These are phyloP conservation scores for Semotilus atromaculatus DNA, from an alignment of 2,797 vertebrate species.

Conservation along the genomic window DNA sequence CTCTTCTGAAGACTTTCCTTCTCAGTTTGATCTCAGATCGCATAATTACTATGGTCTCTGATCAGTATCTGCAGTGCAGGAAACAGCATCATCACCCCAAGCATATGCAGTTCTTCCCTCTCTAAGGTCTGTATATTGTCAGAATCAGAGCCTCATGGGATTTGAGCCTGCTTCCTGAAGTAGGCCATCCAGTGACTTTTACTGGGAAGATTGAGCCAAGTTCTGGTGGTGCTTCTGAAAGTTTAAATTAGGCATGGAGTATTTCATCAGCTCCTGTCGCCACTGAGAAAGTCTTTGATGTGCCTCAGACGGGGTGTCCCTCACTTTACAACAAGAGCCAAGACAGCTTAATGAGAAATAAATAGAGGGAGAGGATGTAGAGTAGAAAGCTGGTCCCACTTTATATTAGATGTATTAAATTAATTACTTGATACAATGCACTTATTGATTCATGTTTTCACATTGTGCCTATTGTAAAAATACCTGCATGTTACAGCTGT, in stretches of 20 bases:
- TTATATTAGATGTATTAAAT: slow-evolving; percentile 1
- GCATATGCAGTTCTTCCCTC: slow-evolving; percentile 18
- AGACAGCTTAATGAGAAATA: slow-evolving; percentile 17
- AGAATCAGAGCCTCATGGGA: slow-evolving; percentile 33
- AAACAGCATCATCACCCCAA: slow-evolving; percentile 14
- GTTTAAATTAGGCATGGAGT: slow-evolving; percentile 51
- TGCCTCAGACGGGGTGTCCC: slow-evolving; percentile 25
- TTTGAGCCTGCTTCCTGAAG: slow-evolving; percentile 46
- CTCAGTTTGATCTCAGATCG: slow-evolving; percentile 18
- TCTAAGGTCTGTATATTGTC: neutral
- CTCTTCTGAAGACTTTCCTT: neutral
- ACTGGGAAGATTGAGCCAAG: slow-evolving; percentile 17
- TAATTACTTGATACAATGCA: neutral
- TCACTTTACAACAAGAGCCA: slow-evolving; percentile 19
- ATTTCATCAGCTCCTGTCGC: slow-evolving; percentile 30
- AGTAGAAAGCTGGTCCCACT: neutral
- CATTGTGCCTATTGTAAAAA: neutral
- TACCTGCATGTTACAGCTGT: neutral
- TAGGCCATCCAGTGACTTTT: slow-evolving; percentile 45
- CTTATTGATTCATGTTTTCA: neutral
- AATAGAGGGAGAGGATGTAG: neutral
- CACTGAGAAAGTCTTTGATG: slow-evolving; percentile 36
- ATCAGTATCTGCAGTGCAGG: slow-evolving; percentile 40
- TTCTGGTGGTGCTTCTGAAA: slow-evolving; percentile 12
- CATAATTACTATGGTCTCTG: slow-evolving; percentile 40